Base-by-base conservation (phyloP, 2,888 invertebrate species). In the Salpingus planirostris region DNA sequence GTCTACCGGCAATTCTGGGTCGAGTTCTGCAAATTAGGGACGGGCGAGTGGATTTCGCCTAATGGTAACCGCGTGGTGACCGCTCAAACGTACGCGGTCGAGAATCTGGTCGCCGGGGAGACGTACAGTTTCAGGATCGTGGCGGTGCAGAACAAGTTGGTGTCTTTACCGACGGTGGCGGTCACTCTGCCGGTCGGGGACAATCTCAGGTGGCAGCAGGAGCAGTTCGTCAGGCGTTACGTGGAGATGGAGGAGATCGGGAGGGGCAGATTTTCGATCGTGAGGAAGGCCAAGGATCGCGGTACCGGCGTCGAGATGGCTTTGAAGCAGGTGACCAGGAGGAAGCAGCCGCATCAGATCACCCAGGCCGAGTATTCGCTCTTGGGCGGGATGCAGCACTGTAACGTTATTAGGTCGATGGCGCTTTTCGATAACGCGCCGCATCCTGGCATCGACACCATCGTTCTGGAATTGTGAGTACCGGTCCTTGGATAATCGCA, bases 251-350 rank as follows among this genome's bases (percentile, higher is more conserved):
- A 80, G 43, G 81, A 80, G 53, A 68, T 82, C 21, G 79, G 79
- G 23, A 73, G 80, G 40, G 87, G 87, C 0, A 68, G 85, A 41
- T 85, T 80, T 47, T 77, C 81, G 1, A 66, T 80, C 5, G 80
- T 86, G 2, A 69, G 80, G 14, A 71, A 78, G 30, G 86, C 84
- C 1, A 69, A 78, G 27, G 85, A 87, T 57, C 71, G 79, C 18
- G 80, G 80, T 25, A 83, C 83, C 1, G 81, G 81, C 2, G 78
- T 80, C 36, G 76, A 81, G 47, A 80, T 83, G 13, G 86, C 85
- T 0, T 68, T 84, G 11, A 88, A 88, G 57, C 83, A 83, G 67
- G 69, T 79, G 10, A 70, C 71, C 11, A 64, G 74, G 23, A 65
- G 73, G 40, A 69, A 72, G 26, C 77, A 80, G 39, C 69, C 78